Evolutionary conservation across 2,113 vertebrate species (phyloP).

Genomic region (Hyaena hyaena): DNA sequence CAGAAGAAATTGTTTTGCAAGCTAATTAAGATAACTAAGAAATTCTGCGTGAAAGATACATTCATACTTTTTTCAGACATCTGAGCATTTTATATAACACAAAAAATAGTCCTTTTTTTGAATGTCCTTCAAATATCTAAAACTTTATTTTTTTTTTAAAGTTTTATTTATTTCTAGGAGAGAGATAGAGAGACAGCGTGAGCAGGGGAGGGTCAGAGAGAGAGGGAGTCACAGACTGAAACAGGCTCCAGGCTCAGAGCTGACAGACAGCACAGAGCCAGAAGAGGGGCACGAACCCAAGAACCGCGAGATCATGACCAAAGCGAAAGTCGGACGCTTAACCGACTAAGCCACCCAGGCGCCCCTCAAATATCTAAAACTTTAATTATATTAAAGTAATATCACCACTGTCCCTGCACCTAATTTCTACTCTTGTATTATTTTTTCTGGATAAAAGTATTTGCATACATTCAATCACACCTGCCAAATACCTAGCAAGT

Average conservation of each 20-base stretch:
- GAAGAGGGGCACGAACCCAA: too few relatives aligned
- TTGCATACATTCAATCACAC: neutral
- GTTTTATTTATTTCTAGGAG: neutral
- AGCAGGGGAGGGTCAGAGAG: too few relatives aligned
- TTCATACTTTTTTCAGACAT: neutral
- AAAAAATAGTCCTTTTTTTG: neutral
- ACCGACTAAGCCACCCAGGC: too few relatives aligned
- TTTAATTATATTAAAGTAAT: neutral
- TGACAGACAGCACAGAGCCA: too few relatives aligned
- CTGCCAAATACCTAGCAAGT: neutral
- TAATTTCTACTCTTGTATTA: neutral
- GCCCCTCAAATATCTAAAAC: constrained; percentile 48
- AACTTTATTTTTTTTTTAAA: neutral
- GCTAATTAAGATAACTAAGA: neutral
- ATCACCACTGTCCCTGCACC: neutral
- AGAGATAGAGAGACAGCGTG: too few relatives aligned
- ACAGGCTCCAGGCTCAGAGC: too few relatives aligned
- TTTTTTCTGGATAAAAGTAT: neutral
- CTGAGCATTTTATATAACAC: neutral
- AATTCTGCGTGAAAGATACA: neutral
- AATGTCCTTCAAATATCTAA: constrained; percentile 49
- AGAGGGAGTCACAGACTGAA: too few relatives aligned
- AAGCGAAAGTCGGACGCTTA: too few relatives aligned
- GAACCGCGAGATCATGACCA: too few relatives aligned
- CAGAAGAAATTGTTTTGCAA: neutral